phyloP scores from a whole-genome alignment of 1,140 invertebrate genomes.

The Cepaea nemoralis region DNA sequence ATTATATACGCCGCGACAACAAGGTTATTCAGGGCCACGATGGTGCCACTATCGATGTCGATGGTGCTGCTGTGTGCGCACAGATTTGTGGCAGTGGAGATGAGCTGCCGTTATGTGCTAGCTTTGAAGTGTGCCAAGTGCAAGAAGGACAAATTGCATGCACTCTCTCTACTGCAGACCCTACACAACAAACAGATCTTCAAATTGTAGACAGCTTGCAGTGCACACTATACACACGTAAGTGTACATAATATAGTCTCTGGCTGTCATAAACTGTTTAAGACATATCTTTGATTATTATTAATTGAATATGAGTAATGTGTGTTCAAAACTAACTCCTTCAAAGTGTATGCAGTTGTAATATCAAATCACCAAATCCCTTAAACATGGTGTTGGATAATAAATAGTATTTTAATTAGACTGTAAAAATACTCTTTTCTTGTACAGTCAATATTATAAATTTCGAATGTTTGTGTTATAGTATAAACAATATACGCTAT shows the following conservation, averaged over 20 bases:
- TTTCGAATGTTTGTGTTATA: too few species aligned
- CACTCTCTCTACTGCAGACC: slow-evolving; percentile 9
- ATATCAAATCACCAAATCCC: too few species aligned
- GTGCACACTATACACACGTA: slow-evolving; percentile 8
- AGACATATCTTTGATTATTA: too few species aligned
- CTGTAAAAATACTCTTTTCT: too few species aligned
- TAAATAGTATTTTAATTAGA: too few species aligned
- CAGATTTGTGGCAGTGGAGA: slow-evolving; percentile 2
- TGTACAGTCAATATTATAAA: too few species aligned
- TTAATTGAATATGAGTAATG: too few species aligned
- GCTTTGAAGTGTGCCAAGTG: slow-evolving; percentile 20
- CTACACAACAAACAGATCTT: neutral
- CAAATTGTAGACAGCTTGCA: neutral
- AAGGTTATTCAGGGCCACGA: neutral
- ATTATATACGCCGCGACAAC: neutral
- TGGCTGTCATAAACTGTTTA: too few species aligned
- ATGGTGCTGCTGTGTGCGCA: neutral
- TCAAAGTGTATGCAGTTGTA: too few species aligned
- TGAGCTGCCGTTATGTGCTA: neutral
- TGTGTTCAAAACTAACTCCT: too few species aligned
- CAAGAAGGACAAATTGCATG: neutral
- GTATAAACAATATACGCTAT: too few species aligned
- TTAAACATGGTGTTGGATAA: too few species aligned
- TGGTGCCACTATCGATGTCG: neutral
- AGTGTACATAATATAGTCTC: neutral